Evolutionary conservation across 2,888 invertebrate genomes (phyloP), one percentile per base, ranked within the genome.

Genomic region (Galerucella pusilla): DNA sequence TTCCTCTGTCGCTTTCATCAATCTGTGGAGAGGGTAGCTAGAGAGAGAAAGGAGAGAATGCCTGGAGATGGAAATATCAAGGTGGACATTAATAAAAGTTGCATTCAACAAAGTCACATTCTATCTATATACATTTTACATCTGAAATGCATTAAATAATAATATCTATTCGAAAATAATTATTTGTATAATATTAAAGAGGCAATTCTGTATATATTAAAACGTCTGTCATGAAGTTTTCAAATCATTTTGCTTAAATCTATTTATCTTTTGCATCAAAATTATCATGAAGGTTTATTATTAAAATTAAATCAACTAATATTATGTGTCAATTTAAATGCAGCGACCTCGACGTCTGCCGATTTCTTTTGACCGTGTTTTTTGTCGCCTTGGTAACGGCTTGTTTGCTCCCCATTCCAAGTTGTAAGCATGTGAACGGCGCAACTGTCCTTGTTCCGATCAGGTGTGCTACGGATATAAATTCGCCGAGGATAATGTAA

Each of bases 391-490:
- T 57, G 46, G 59, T 63, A 68, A 74, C 71, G 66, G 74, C 71
- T 61, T 74, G 74, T 65, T 57, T 74, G 59, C 25, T 69, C 73
- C 57, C 54, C 49, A 52, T 61, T 28, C 42, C 52, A 14, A 70
- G 70, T 60, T 45, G 64, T n/a, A 71, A 67, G 61, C 74, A 71
- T 66, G 74, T 68, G 67, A 74, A 68, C 68, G 63, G 69, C 73
- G 73, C 73, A 69, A 73, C 61, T 61, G 68, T 63, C 63, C 64
- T 65, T 69, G 64, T 67, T 72, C 60, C 16, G 66, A 59, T 57
- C 71, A 71, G 71, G 71, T 71, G 71, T 71, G 65, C 57, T 65
- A 14, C 35, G 65, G 64, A 35, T 54, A 35, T 59, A 52, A 64
- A 64, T 64, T 64, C 65, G 2, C 35, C 16, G 35, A 63, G 35